Conservation (phyloP, 1,140 invertebrate genomes). For the Lutraria rhynchaena region DNA sequence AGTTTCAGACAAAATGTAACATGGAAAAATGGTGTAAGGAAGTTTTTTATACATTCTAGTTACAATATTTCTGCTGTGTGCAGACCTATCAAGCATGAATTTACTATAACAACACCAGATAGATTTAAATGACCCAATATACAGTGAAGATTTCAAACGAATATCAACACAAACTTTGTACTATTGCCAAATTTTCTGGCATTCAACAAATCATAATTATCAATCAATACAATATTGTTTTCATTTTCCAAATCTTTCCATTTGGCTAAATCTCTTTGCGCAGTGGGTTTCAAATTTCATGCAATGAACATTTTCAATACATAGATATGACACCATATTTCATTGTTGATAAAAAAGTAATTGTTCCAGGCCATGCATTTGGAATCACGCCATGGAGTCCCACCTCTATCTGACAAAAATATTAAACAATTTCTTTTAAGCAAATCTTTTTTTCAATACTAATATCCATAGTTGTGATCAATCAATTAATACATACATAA, state of each 20-base stretch:
- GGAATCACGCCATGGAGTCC: constrained; percentile 29
- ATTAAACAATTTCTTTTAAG: too few relatives aligned
- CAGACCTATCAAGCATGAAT: too few relatives aligned
- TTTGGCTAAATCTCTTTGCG: constrained; percentile 35
- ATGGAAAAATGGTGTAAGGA: too few relatives aligned
- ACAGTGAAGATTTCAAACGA: too few relatives aligned
- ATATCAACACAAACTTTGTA: background rate
- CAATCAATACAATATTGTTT: constrained; percentile 39
- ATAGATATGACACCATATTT: constrained; percentile 16
- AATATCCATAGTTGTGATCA: too few relatives aligned
- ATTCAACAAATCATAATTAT: constrained; percentile 27
- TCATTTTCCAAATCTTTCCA: constrained; percentile 41
- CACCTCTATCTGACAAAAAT: background rate
- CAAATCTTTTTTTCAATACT: too few relatives aligned
- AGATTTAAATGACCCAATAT: too few relatives aligned
- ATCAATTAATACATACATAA: too few relatives aligned
- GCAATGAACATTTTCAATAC: constrained; percentile 5
- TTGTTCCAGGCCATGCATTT: constrained; percentile 12
- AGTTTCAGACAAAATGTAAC: too few relatives aligned
- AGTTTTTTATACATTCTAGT: too few relatives aligned
- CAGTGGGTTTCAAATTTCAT: constrained; percentile 18
- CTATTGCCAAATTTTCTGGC: constrained; percentile 7
- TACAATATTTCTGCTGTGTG: too few relatives aligned
- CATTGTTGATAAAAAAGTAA: constrained; percentile 28
- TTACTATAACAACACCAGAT: too few relatives aligned